Evolutionary conservation across 1,140 invertebrate genomes (phyloP).

Genomic region (Globodera rostochiensis): DNA sequence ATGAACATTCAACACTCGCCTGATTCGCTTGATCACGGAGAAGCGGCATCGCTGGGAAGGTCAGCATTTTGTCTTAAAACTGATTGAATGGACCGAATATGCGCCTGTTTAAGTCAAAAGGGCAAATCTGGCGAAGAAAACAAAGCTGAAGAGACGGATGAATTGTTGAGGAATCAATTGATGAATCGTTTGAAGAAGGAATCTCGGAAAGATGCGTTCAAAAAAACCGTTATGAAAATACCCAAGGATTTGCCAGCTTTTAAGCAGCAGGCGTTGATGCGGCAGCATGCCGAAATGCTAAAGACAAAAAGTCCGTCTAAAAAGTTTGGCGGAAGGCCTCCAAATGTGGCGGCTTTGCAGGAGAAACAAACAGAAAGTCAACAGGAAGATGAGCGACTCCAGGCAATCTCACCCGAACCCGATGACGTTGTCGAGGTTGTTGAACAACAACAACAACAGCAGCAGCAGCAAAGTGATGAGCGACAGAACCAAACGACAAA

Average conservation of each 20-base stretch:
- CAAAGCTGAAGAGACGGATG: not conserved
- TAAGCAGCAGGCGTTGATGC: slow-evolving; percentile 1
- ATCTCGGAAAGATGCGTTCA: not conserved
- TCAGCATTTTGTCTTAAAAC: not conserved
- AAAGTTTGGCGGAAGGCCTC: not conserved
- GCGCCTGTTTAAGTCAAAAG: not conserved
- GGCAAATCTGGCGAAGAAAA: not conserved
- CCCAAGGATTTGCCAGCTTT: slow-evolving; percentile 1
- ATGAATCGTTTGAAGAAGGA: slow-evolving; percentile 10
- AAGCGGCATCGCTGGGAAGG: not conserved
- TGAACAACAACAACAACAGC: slow-evolving; percentile 6
- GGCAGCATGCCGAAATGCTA: not conserved
- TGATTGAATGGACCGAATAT: not conserved
- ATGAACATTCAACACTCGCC: too few relatives aligned
- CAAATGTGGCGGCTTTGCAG: not conserved
- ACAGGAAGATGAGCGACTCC: not conserved
- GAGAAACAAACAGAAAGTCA: not conserved
- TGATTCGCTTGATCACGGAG: not conserved
- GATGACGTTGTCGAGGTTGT: not conserved
- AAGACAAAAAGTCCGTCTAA: not conserved
- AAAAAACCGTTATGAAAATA: not conserved
- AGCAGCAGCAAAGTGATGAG: not conserved
- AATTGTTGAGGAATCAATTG: not conserved
- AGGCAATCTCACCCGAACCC: not conserved
- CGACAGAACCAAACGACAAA: too few relatives aligned